These are phyloP conservation scores for Diorhabda carinulata DNA, from an alignment of 1,140 invertebrate genomes.

Conservation along the genomic window DNA sequence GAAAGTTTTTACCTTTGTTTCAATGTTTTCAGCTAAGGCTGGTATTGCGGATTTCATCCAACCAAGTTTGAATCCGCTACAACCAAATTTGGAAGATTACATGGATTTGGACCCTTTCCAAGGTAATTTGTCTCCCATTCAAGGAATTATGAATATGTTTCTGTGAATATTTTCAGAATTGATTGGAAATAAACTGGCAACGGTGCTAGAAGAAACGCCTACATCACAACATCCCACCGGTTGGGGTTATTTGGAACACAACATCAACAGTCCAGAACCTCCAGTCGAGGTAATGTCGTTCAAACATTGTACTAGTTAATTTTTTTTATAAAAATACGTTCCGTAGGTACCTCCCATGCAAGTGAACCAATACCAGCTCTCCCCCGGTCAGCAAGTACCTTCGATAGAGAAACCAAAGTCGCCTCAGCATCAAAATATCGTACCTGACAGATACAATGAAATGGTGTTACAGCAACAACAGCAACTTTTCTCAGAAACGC, in stretches of 20 bases:
- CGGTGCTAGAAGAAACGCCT: slow-evolving; percentile 60
- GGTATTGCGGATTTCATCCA: slow-evolving; percentile 94
- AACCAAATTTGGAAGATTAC: slow-evolving; percentile 95
- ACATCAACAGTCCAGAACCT: slow-evolving; percentile 2
- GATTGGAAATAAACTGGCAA: slow-evolving; percentile 56
- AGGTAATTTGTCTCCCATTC: slow-evolving; percentile 51
- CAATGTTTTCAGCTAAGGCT: slow-evolving; percentile 54
- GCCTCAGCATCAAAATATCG: neutral
- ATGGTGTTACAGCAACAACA: slow-evolving; percentile 27
- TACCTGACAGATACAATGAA: slow-evolving; percentile 15
- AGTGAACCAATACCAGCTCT: slow-evolving; percentile 27
- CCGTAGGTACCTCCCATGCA: slow-evolving; percentile 10
- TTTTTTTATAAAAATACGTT: too few species aligned
- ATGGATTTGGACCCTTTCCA: slow-evolving; percentile 85
- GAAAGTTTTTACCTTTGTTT: too few species aligned
- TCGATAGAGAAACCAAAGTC: slow-evolving; percentile 12
- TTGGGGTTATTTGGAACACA: slow-evolving; percentile 28
- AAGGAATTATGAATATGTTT: slow-evolving; percentile 5
- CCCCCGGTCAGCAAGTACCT: slow-evolving; percentile 19
- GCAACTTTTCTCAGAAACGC: slow-evolving; percentile 25
- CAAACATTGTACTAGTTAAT: neutral
- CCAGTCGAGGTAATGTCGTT: slow-evolving; percentile 20
- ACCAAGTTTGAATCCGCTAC: slow-evolving; percentile 91
- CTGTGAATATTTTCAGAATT: slow-evolving; percentile 50
- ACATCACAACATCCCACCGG: slow-evolving; percentile 4